Evolutionary conservation across 2,888 invertebrate genomes (phyloP).

Genomic region (Lycophotia porphyrea): DNA sequence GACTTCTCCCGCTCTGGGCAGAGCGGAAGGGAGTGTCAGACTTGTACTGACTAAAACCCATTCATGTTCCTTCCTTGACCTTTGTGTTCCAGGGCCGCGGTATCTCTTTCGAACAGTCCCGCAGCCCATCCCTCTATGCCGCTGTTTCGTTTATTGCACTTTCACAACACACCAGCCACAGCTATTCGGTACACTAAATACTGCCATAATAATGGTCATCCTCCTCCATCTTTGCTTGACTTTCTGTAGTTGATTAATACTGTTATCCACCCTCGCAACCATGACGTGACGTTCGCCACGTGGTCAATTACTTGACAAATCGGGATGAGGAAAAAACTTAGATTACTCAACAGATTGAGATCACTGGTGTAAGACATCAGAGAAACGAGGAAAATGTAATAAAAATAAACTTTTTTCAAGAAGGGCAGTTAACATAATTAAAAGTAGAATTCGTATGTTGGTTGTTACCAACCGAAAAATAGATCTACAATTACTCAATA

Average conservation of each 20-base stretch:
- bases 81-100: no score
- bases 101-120: no score
- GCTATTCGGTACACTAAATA: not conserved
- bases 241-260: constrained; percentile 4
- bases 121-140: no score
- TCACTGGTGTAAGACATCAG: constrained; percentile 21
- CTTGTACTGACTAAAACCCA: no score
- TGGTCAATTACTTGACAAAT: constrained; percentile 45
- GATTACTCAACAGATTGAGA: constrained; percentile 40
- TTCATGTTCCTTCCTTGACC: no score
- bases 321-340: constrained; percentile 30
- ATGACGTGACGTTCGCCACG: constrained; percentile 16
- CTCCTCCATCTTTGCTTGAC: not conserved
- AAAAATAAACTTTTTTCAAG: not conserved
- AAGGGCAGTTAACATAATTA: not conserved
- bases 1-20: no score
- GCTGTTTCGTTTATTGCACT: no score
- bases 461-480: not conserved
- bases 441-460: not conserved
- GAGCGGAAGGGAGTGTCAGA: no score
- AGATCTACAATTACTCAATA: not conserved
- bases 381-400: constrained; percentile 5
- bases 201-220: no score
- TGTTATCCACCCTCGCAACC: not conserved
- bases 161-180: no score